Percentiles rank a stretch among this genome's conserved stretches.
Conservation (phyloP, 1,140 invertebrate genomes). For the Ostrea edulis region DNA sequence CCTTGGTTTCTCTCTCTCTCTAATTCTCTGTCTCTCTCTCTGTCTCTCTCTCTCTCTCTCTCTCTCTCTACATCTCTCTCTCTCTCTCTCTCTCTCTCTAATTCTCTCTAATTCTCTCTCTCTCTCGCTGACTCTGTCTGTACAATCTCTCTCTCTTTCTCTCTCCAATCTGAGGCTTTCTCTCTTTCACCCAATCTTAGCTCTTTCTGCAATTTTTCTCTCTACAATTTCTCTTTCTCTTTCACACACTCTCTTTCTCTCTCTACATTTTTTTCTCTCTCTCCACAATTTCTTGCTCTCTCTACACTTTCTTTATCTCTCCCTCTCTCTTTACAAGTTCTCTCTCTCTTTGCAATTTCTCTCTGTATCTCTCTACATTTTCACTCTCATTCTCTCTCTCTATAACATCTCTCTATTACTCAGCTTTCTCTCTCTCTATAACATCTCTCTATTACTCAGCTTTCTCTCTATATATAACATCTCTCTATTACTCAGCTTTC, state of each 20-base stretch:
- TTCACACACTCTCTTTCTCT: not conserved
- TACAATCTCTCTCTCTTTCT: not conserved
- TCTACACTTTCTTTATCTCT: not conserved
- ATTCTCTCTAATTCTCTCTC: too few relatives aligned
- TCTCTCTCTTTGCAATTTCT: not conserved
- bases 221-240: too few relatives aligned
- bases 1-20: not conserved
- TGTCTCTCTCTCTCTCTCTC: not conserved
- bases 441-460: not conserved
- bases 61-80: too few relatives aligned
- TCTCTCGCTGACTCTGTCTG: too few relatives aligned
- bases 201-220: too few relatives aligned
- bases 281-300: not conserved
- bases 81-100: too few relatives aligned
- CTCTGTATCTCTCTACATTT: not conserved
- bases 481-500: too few relatives aligned
- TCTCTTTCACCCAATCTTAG: too few relatives aligned
- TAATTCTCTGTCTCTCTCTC: not conserved
- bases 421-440: not conserved
- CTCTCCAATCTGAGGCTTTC: too few relatives aligned
- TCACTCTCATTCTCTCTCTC: not conserved
- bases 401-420: not conserved
- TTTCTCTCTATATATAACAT: not conserved
- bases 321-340: not conserved
- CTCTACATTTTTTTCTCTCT: not conserved